A percentile compares a stretch with the other conserved stretches of the same genome.
Evolutionary conservation across 2,797 vertebrate species (phyloP).

Genomic region (Gallinago solitaria): DNA sequence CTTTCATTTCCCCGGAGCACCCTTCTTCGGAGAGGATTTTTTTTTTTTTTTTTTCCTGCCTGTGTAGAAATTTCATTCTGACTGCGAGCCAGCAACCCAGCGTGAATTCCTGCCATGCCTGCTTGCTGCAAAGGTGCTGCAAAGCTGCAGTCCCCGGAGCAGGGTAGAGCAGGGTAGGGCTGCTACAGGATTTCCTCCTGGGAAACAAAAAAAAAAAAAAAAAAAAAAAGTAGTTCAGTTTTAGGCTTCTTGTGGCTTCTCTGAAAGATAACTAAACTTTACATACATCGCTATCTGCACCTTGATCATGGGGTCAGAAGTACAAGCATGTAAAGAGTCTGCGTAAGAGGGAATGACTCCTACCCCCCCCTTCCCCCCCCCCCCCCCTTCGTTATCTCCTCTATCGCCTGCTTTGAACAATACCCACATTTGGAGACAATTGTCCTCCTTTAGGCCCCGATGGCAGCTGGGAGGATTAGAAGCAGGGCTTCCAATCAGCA

Average conservation of each 20-base stretch:
- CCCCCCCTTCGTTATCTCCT: neutral
- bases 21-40: neutral
- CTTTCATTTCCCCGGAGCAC: neutral
- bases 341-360: accelerated
- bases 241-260: conserved; percentile 27
- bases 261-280: conserved; percentile 33
- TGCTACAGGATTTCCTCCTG: neutral
- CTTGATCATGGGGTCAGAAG: conserved; percentile 64
- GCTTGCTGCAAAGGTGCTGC: neutral
- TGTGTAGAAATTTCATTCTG: neutral
- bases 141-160: neutral
- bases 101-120: neutral
- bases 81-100: neutral
- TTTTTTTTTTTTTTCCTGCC: neutral
- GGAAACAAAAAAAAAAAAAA: neutral
- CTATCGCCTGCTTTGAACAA: conserved; percentile 16
- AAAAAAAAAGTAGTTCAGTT: neutral
- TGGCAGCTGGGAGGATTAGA: neutral
- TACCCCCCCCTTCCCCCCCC: neutral
- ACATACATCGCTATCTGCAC: conserved; percentile 1
- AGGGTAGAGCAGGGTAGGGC: neutral
- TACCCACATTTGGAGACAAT: neutral
- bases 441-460: neutral
- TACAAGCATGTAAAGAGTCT: conserved; percentile 1
- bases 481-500: neutral